Evolutionary conservation across 2,113 vertebrate genomes (phyloP), one percentile per base, ranked within the genome.

Genomic region (Trogon melanurus): DNA sequence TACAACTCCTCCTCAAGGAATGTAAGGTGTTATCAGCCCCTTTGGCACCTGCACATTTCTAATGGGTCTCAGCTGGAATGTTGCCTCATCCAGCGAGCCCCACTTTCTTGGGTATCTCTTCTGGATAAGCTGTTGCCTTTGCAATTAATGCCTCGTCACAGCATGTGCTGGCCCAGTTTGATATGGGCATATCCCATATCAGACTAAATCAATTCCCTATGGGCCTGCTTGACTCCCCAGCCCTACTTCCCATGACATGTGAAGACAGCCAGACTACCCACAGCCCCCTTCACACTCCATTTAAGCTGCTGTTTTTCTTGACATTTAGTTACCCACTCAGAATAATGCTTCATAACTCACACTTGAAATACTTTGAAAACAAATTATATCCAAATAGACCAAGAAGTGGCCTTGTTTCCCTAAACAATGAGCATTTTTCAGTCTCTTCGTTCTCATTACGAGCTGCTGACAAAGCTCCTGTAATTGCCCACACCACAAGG

Each of bases 391-490:
- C 25, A 29, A 87, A 69, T 9, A 88, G n/a, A 67, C 21, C 20
- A 21, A 85, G 76, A 88, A 41, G 16, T 47, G 62, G 47, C 45
- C 56, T 83, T 54, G 17, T 60, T 80, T 88, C 60, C 34, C 58
- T 41, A 69, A 91, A 69, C 5, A 17, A n/a, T 0, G 0, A 94
- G 9, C 11, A 54, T 76, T 93, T 76, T 79, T 13, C 61, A 10
- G 1, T 62, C 36, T 86, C 80, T 74, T 66, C 30, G 6, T 70
- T 83, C 62, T 93, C 60, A 36, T 78, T 86, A 60, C 0, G 4
- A 67, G 32, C 75, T 86, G 51, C 72, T 93, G 72, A 95, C 79
- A 88, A 74, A 86, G 51, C 82, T 91, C 23, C 36, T 65, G 62
- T 79, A 76, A 88, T 56, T 86, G 64, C 47, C 45, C 80, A 67